Base-by-base conservation (phyloP, 2,888 invertebrate species). In the Drosophila phalerata region DNA sequence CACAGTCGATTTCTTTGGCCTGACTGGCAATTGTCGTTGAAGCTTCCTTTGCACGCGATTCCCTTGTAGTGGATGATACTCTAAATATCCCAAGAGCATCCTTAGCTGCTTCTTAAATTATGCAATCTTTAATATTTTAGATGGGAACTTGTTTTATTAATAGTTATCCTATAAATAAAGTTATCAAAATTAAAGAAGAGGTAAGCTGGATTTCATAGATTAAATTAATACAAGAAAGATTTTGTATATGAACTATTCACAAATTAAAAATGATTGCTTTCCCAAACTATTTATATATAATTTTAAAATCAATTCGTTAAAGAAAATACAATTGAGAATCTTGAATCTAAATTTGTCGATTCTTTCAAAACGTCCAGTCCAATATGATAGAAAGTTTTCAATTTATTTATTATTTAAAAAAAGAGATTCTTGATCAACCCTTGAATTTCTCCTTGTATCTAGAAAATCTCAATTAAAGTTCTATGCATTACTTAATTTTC, bases 1-100 rank as follows among this genome's bases (percentile, higher is more conserved):
- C 80, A 81, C 55, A 81, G 84, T 78, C 86, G 86, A 88, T 88
- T 88, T 69, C 84, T 72, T 75, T 69, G 60, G 64, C 70, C 80
- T 71, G 75, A 64, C 77, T 79, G 68, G 69, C 69, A 82, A 85
- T 85, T 85, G 81, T 85, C 79, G 80, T 67, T 71, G 78, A 17
- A 48, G 77, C 68, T 73, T 57, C 69, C 68, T 47, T 38, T 75
- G 77, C 79, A 75, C 79, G 77, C 72, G 77, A 76, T 79, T 65
- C 56, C 38, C 72, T 57, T 76, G 76, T 76, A 53, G 30, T 17
- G n/a, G 32, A 25, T 5, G 8, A 62, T 78, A 73, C 73, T 9
- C 76, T 76, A 40, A n/a, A 13, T n/a, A 8, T 2, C 0, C 1
- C 4, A 6, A 19, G 0, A 22, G 10, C 4, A 15, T 5, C 5